A percentile compares a stretch with the other conserved stretches of the same genome.
Conservation (phyloP, 1,140 invertebrate species). For the Drosophila aff. region DNA sequence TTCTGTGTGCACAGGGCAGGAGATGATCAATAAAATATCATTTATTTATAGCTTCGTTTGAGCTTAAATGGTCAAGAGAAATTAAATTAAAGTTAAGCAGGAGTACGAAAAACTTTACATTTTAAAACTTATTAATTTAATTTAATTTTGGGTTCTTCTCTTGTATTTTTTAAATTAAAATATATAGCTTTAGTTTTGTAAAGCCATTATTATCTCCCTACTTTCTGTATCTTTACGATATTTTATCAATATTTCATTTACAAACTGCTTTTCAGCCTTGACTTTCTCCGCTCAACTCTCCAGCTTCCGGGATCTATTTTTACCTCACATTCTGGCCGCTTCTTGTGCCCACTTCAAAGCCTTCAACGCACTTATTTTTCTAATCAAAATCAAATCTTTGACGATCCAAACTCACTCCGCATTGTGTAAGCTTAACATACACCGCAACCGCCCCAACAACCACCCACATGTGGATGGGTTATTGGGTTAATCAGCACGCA, state of each 20-base stretch:
- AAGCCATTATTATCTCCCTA: not conserved
- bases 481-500: slow-evolving; percentile 63
- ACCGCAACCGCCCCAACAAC: slow-evolving; percentile 6
- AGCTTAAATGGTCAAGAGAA: not conserved
- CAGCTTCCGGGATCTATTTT: not conserved
- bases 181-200: not conserved
- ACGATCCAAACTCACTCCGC: slow-evolving; percentile 1
- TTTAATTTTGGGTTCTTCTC: not conserved
- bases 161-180: not conserved
- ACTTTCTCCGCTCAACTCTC: not conserved
- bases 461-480: slow-evolving; percentile 47
- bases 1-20: no score
- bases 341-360: slow-evolving; percentile 32
- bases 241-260: not conserved
- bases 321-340: not conserved
- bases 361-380: slow-evolving; percentile 3
- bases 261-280: not conserved
- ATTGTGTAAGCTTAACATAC: slow-evolving; percentile 13
- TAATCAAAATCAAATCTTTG: slow-evolving; percentile 47
- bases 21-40: not conserved
- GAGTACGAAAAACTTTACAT: not conserved
- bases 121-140: not conserved
- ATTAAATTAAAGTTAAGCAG: no score
- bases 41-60: not conserved
- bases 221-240: not conserved